Conservation (phyloP, 2,113 vertebrate genomes). For the Epinephelus cyanopodus region DNA sequence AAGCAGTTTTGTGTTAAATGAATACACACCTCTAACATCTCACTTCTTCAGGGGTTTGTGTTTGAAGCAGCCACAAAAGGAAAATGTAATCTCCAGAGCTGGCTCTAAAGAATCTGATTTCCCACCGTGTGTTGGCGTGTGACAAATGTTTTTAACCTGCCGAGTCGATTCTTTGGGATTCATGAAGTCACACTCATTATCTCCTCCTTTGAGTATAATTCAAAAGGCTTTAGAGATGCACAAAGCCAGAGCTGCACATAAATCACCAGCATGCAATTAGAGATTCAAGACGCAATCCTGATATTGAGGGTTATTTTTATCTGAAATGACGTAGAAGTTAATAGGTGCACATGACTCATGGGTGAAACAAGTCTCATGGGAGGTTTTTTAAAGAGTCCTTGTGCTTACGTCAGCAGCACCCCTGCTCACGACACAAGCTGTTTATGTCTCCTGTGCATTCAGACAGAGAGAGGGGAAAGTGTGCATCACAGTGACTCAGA, state of each 20-base stretch:
- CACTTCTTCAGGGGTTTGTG: conserved; percentile 26
- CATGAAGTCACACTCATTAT: conserved; percentile 45
- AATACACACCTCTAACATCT: neutral
- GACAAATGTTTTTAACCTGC: conserved; percentile 61
- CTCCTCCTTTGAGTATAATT: conserved; percentile 15
- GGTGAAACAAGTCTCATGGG: conserved; percentile 48
- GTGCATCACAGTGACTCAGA: conserved; percentile 68
- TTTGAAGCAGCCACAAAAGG: conserved; percentile 23
- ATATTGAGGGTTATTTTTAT: conserved; percentile 55
- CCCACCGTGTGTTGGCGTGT: neutral
- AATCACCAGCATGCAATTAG: conserved; percentile 32
- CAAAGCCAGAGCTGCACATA: neutral
- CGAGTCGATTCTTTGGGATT: conserved; percentile 33
- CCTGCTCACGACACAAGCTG: conserved; percentile 33
- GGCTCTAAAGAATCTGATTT: conserved; percentile 46
- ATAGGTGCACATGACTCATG: conserved; percentile 64
- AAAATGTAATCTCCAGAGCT: conserved; percentile 15
- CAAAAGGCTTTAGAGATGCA: conserved; percentile 1
- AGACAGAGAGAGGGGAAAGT: conserved; percentile 8
- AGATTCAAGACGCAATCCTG: conserved; percentile 11
- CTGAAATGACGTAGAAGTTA: conserved; percentile 43
- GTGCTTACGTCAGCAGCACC: conserved; percentile 33
- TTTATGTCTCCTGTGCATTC: conserved; percentile 19
- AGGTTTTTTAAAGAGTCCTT: conserved; percentile 30
- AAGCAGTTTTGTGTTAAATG: neutral